Base-by-base conservation (phyloP, 2,797 vertebrate genomes). In the Falco peregrinus region DNA sequence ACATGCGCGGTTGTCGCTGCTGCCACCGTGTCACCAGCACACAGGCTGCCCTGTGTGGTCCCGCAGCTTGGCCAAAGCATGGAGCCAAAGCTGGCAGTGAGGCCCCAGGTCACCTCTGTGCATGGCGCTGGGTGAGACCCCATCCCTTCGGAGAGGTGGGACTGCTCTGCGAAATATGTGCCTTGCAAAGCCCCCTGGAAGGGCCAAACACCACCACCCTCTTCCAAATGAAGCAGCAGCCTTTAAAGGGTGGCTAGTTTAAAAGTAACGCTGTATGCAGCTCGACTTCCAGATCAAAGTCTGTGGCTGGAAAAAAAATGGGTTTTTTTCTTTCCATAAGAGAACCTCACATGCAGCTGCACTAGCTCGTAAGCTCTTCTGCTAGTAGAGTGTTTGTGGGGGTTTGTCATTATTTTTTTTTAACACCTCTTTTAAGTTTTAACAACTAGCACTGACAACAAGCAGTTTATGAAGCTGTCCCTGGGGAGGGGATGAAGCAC, bases 351-450 rank as follows among this genome's bases (percentile, higher is more conserved):
- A 64, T 0, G 6, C 88, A 82, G 85, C 79, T 89, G 85, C 75
- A 70, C 54, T 7, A 31, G 25, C 85, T 56, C 0, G 15, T 60
- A 65, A 87, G 60, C 26, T 56, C 67, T 82, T 59, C 61, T 91
- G 79, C 63, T 82, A 18, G 75, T 83, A 79, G 70, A 74, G 25
- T 50, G 25, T 47, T 86, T 92, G 93, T 50, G 77, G 48, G 77
- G 93, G 68, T 9, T 73, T 85, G 80, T 43, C 2, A 1, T 19
- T 33, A 84, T 92, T 89, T 94, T 82, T 95, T 87, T 41, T 41
- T 41, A 93, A 85, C 93, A 90, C 88, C 79, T 94, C 88, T 13
- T 56, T 39, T 56, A 70, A 91, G 83, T 79, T 93, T 91, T 85
- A 96, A 64, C 78, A 91, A 79, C 75, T 20, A 54, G 65, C 76